A percentile compares a stretch with the other conserved stretches of the same genome.
phyloP scores from a whole-genome alignment of 2,797 vertebrate genomes.

The Hyperoplus lanceolatus region DNA sequence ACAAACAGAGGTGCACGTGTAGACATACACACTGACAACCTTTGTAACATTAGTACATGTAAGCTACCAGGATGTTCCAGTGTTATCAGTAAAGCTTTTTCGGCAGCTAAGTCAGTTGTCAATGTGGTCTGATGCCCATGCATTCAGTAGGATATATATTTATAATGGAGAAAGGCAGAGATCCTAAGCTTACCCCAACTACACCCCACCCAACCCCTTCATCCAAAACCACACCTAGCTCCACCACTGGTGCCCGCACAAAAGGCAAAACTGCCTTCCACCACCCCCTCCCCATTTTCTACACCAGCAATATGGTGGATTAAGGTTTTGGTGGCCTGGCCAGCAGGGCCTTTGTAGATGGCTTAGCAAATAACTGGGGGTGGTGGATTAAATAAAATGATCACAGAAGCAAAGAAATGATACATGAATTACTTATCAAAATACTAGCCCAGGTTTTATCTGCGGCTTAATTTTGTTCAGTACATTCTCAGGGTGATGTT shows the following conservation, averaged over 20 bases:
- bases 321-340: constrained; percentile 89
- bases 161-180: constrained; percentile 77
- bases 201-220: constrained; percentile 60
- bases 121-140: constrained; percentile 82
- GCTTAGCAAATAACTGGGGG: constrained; percentile 96
- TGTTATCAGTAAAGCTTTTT: constrained; percentile 80
- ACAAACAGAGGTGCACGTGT: background rate
- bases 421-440: constrained; percentile 99
- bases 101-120: constrained; percentile 74
- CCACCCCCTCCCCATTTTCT: constrained; percentile 80
- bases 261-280: constrained; percentile 74
- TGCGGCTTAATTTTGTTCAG: constrained; percentile 98
- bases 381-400: constrained; percentile 99
- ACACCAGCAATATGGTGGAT: constrained; percentile 90
- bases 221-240: constrained; percentile 74
- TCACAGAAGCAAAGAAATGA: constrained; percentile 99
- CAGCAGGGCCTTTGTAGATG: constrained; percentile 94
- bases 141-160: constrained; percentile 86
- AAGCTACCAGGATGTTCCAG: constrained; percentile 79
- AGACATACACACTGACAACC: constrained; percentile 52
- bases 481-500: constrained; percentile 99
- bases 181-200: constrained; percentile 72
- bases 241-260: constrained; percentile 72
- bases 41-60: constrained; percentile 70
- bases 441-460: constrained; percentile 99